Percentiles rank a stretch among this genome's conserved stretches.
phyloP scores from a whole-genome alignment of 2,888 invertebrate species.

The Phytoseiulus persimilis region DNA sequence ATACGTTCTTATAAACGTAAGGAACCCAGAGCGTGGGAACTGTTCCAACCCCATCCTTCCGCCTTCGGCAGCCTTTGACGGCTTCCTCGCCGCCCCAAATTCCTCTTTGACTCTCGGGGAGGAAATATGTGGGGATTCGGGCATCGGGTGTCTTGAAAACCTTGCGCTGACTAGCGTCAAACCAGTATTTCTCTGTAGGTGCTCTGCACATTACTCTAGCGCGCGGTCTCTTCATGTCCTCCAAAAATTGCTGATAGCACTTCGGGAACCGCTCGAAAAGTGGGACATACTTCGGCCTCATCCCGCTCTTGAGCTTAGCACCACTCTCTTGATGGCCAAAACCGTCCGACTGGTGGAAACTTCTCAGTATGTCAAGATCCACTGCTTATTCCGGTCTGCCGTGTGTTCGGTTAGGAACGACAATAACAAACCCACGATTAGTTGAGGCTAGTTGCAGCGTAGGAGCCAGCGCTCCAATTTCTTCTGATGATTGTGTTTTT shows the following conservation, averaged over 20 bases:
- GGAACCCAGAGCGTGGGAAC: slow-evolving; percentile 69
- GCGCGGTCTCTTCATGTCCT: slow-evolving; percentile 67
- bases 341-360: too few species aligned
- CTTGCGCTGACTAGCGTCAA: slow-evolving; percentile 57
- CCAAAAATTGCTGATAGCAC: slow-evolving; percentile 75
- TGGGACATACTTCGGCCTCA: neutral
- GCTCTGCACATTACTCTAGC: slow-evolving; percentile 63
- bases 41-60: slow-evolving; percentile 33
- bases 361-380: too few species aligned
- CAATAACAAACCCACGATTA: neutral
- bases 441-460: neutral
- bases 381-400: neutral
- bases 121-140: slow-evolving; percentile 66
- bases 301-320: neutral
- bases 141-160: slow-evolving; percentile 64
- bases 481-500: neutral
- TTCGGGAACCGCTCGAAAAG: slow-evolving; percentile 56
- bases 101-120: slow-evolving; percentile 70
- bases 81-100: slow-evolving; percentile 96
- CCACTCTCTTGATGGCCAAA: too few species aligned
- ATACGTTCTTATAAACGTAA: slow-evolving; percentile 64
- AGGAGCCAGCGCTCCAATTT: neutral
- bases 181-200: slow-evolving; percentile 61
- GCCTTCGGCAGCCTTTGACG: slow-evolving; percentile 71
- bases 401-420: neutral